Base-by-base conservation (phyloP, 2,888 invertebrate genomes). In the Temnothorax unifasciatus region DNA sequence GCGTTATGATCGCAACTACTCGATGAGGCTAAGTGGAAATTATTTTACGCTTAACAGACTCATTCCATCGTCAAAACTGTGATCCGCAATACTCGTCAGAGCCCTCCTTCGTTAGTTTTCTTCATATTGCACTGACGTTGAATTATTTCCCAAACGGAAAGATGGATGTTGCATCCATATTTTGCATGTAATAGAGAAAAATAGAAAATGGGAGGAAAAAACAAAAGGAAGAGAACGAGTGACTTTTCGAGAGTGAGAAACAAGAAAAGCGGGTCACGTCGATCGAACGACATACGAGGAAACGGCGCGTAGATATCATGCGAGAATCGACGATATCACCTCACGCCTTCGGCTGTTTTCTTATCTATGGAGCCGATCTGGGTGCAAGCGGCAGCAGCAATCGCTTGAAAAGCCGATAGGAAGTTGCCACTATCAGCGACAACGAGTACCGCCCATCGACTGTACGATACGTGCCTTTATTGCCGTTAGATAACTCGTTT, bases 391-490 rank as follows among this genome's bases (percentile, higher is more conserved):
- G 47, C 25, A 41, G 47, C 25, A 41, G 82, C 82, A 66, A 88
- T 89, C 87, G 74, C 13, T 44, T 64, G 82, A 85, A 88, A 88
- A 81, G 77, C 83, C 85, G 85, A 85, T 81, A 79, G 79, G 83
- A 68, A 77, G 82, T 82, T 75, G 50, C 64, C 11, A 64, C 75
- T 82, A 76, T 75, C 73, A 29, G 82, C 74, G 73, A 59, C 63
- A 68, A 77, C 77, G 77, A 73, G 47, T 38, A 47, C 21, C 47
- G 57, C 69, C 68, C 69, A 69, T 64, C n/a, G 57, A 59, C 47
- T 59, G 25, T 79, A 38, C 47, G 41, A 59, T 77, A 83, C 77
- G 83, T 59, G 66, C 77, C 54, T 64, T 68, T 83, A 83, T 83
- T 83, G 52, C 76, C 44, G 75, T 75, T 64, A 82, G 76, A 76